Evolutionary conservation across 1,140 invertebrate species (phyloP), one percentile per base, ranked within the genome.

Genomic region (Lasaia peninsularis): DNA sequence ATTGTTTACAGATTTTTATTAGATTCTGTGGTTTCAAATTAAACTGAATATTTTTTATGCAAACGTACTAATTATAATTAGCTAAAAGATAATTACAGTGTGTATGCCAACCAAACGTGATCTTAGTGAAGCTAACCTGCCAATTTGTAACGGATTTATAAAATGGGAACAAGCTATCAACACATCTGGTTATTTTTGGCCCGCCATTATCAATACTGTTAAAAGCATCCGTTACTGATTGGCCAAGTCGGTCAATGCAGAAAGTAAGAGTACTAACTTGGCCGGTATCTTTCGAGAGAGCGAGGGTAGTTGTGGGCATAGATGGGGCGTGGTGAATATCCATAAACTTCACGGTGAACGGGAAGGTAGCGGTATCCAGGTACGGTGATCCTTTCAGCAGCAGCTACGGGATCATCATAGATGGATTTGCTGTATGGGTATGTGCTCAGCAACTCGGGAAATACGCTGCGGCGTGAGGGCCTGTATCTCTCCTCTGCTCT

Each of bases 321-420:
- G 91, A 96, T 94, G 80, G 94, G 92, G 85, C 95, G 92, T 65
- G 95, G 95, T 60, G 95, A 94, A 89, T 96, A 96, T 62, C 95
- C 95, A 88, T 97, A 97, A 75, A 93, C 95, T 77, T 97, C 95
- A 69, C 95, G 93, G 82, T 95, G 95, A 67, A 97, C 93, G 66
- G 95, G 95, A 81, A 95, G 90, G 90, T 97, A 97, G 90, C 95
- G 94, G 92, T 97, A 96, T 82, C 95, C 95, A 78, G 94, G 94
- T 49, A 94, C 93, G 75, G 93, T 92, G 91, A 96, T 95, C 87
- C 95, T 94, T 86, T 96, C 95, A 66, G 92, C 92, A 63, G 95
- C 94, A 73, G 91, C 92, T 59, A 92, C 86, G 61, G 95, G 95
- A 75, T 96, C 94, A 84, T 96, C 95, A 83, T 92, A 96, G 91